Evolutionary conservation across 1,140 invertebrate species (phyloP), one percentile per base, ranked within the genome.

Genomic region (Papilio polyxenes): DNA sequence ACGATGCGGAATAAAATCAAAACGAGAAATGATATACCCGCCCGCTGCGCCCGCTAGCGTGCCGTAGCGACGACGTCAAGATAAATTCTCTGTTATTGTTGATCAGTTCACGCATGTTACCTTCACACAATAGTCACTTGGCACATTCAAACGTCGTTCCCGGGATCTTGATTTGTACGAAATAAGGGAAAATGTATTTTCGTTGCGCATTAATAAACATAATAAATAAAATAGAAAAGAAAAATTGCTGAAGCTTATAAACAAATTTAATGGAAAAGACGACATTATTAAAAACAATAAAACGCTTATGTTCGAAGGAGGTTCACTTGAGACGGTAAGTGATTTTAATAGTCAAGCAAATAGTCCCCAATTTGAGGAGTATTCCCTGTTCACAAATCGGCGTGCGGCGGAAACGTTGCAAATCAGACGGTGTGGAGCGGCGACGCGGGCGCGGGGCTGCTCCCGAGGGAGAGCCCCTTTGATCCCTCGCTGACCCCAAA

Each of bases 401-500:
- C 91, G 91, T 87, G 88, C 88, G 89, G 86, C 85, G 86, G 89
- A 92, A 90, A 91, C 87, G 90, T 92, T 90, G 90, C 92, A 93
- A 93, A 94, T 93, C 93, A 93, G 90, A 90, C 90, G 87, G 84
- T 84, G 86, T 82, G 85, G 86, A 87, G 89, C 83, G 83, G 69
- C 75, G 82, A 81, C 80, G 85, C 81, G 85, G 82, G 83, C 82
- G 85, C 82, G 86, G 88, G 85, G 87, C 88, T 88, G 88, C 86
- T 90, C 91, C 90, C 92, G 82, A 85, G 89, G 92, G 91, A 91
- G 90, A 90, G 89, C 88, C 91, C 93, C 92, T 94, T 94, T 94
- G 93, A 94, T 93, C 93, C 92, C 93, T 89, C 90, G 92, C 92
- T 94, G 93, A 94, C 93, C 93, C 93, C 89, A 93, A 92, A 93